Evolutionary conservation across 2,113 vertebrate species (phyloP).

Genomic region (Mustelus asterias): DNA sequence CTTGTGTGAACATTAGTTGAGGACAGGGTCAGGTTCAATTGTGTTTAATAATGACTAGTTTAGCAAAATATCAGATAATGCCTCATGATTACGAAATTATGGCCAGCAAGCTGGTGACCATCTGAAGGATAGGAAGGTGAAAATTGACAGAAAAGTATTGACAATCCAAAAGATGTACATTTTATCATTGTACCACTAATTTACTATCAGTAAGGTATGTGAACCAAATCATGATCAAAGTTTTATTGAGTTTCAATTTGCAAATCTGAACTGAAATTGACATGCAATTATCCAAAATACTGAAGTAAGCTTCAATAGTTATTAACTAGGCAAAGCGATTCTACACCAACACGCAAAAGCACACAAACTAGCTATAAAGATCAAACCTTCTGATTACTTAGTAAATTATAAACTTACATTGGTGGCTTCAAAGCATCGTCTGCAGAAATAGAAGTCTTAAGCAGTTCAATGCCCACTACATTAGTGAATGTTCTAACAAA

Average conservation of each 20-base stretch:
- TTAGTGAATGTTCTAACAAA: neutral
- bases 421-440: neutral
- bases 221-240: neutral
- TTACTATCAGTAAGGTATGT: neutral
- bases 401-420: neutral
- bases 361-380: neutral
- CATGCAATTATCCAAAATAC: neutral
- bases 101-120: neutral
- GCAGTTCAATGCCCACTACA: neutral
- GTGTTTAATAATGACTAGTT: neutral
- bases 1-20: neutral
- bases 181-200: neutral
- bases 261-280: neutral
- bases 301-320: neutral
- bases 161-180: neutral
- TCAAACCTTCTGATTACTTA: neutral
- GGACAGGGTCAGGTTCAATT: neutral
- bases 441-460: neutral
- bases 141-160: neutral
- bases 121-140: neutral
- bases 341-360: neutral
- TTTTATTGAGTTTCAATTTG: neutral
- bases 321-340: neutral
- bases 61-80: neutral
- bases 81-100: neutral